A percentile compares a stretch with the other conserved stretches of the same genome.
These are phyloP conservation scores for Ctenomys sociabilis DNA, from an alignment of 2,113 vertebrate species.

Conservation along the genomic window DNA sequence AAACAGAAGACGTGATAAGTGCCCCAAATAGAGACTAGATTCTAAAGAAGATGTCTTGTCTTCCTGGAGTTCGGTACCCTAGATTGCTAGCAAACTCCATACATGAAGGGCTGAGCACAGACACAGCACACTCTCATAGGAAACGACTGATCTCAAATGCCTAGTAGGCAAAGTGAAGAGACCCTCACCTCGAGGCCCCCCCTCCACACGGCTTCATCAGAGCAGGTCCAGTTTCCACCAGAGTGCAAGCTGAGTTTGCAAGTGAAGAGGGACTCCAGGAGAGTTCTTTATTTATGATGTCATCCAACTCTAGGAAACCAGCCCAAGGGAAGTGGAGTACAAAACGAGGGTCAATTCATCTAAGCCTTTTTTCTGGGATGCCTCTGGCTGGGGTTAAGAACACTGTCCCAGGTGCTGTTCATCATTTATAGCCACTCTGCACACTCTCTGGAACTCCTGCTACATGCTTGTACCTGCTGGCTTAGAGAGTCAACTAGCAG, in stretches of 20 bases:
- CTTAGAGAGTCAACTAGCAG: background rate
- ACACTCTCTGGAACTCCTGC: accelerated
- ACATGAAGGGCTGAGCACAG: slow-evolving; percentile 57
- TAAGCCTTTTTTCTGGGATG: too few relatives aligned
- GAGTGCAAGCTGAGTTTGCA: slow-evolving; percentile 73
- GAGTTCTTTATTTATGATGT: background rate
- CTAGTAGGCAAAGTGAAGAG: slow-evolving; percentile 66
- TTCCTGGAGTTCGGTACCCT: background rate
- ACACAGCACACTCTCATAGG: slow-evolving; percentile 53
- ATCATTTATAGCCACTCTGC: background rate
- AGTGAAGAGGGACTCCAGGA: slow-evolving; percentile 58
- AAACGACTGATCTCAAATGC: slow-evolving; percentile 70
- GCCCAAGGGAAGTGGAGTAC: background rate
- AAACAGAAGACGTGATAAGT: too few relatives aligned
- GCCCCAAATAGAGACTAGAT: background rate
- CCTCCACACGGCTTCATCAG: slow-evolving; percentile 67
- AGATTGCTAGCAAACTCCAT: slow-evolving; percentile 51
- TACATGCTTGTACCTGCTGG: background rate
- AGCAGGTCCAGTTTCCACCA: slow-evolving; percentile 75
- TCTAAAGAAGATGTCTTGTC: background rate
- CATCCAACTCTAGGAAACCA: background rate
- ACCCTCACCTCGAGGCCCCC: slow-evolving; percentile 57
- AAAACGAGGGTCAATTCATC: too few relatives aligned
- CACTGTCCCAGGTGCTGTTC: background rate
- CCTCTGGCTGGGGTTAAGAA: background rate